Evolutionary conservation across 2,888 invertebrate genomes (phyloP), one percentile per base, ranked within the genome.

Genomic region (Cataglyphis albicans): DNA sequence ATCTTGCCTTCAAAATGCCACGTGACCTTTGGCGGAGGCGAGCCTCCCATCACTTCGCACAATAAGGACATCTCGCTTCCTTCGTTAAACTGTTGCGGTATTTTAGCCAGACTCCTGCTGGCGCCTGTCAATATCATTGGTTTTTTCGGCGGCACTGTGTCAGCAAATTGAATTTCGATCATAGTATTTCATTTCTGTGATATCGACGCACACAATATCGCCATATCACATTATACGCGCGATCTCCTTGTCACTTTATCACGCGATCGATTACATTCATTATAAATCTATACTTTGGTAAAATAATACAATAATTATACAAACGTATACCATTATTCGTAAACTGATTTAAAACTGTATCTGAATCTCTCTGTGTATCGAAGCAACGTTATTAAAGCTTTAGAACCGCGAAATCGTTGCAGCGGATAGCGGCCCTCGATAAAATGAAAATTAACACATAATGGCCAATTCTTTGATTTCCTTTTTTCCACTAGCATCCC

Each of bases 1-100:
- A 97, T 95, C 88, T 96, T 96, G 70, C 96, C 96, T 89, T 97
- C 96, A 93, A 97, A 96, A 90, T 97, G 96, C 98, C 98, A 98
- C 86, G 97, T 96, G 32, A 98, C 97, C 15, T 96, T 97, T 1
- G 98, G 98, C 6, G 97, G 96, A 63, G 98, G 98, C 9, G 97
- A 97, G 5, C 93, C 93, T 29, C 94, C 94, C 59, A 87, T 87
- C 38, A 92, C 93, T 75, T 94, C 93, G 86, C 94, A 94, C 55
- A 90, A 83, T 61, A 94, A 86, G 48, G 87, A 88, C 86, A 93
- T 82, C 72, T 91, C 88, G 86, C 92, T 91, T 67, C 90, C 94
- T 87, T 94, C 93, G 89, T 93, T 90, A 81, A 93, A 90, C 21
- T 92, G 89, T 81, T 92, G 92, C 57, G 90, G 87, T 65, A 88